Percentiles rank a stretch among this genome's conserved stretches.
phyloP scores from a whole-genome alignment of 2,888 invertebrate genomes.

The Sesamia inferens region DNA sequence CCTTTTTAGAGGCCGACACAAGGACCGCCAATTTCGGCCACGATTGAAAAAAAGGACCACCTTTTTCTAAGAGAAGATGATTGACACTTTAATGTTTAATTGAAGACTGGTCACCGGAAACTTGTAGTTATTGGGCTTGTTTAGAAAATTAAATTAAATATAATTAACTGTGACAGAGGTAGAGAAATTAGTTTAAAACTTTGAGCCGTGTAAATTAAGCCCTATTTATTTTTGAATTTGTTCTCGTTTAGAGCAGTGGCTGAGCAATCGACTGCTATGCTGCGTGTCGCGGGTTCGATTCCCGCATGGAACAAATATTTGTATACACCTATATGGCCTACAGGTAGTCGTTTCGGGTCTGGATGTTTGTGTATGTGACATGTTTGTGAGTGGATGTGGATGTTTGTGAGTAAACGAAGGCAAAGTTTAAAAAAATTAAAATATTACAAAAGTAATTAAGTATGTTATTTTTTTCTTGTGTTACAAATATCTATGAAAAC shows the following conservation, averaged over 20 bases:
- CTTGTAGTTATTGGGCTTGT: slow-evolving; percentile 46
- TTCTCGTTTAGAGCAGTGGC: not conserved
- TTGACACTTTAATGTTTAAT: slow-evolving; percentile 84
- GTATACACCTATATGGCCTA: too few relatives aligned
- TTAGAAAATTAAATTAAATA: slow-evolving; percentile 52
- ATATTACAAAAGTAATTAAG: not conserved
- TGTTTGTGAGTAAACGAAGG: too few relatives aligned
- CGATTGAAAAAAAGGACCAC: slow-evolving; percentile 73
- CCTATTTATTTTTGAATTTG: slow-evolving; percentile 20
- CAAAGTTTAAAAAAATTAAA: too few relatives aligned
- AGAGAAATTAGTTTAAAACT: not conserved
- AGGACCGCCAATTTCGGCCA: slow-evolving; percentile 71
- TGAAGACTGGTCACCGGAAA: slow-evolving; percentile 72
- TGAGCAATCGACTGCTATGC: too few relatives aligned
- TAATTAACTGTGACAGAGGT: slow-evolving; percentile 34
- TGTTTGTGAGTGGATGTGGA: too few relatives aligned
- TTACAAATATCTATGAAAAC: not conserved
- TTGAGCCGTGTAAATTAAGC: not conserved
- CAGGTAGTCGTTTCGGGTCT: too few relatives aligned
- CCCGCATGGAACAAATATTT: too few relatives aligned
- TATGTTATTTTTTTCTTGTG: not conserved
- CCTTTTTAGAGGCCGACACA: slow-evolving; percentile 72
- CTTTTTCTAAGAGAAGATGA: slow-evolving; percentile 83
- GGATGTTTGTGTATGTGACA: too few relatives aligned
- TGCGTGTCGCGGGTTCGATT: too few relatives aligned